phyloP scores from a whole-genome alignment of 2,797 vertebrate species.

The Mycteria americana region DNA sequence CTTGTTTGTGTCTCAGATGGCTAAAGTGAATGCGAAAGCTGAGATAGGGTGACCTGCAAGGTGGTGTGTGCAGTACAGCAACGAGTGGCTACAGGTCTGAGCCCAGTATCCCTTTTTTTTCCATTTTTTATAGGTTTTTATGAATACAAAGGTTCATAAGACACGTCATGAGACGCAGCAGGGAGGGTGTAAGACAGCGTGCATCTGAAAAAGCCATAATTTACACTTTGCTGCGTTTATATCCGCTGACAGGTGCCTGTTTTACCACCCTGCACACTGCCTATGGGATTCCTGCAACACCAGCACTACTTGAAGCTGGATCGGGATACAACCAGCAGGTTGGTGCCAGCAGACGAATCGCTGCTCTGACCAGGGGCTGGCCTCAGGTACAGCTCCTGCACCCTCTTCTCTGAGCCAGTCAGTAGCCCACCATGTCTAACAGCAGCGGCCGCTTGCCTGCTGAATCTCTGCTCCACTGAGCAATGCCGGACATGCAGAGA shows the following conservation, averaged over 20 bases:
- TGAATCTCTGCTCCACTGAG: slow-evolving; percentile 18
- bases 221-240: neutral
- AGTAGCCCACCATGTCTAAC: neutral
- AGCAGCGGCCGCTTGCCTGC: neutral
- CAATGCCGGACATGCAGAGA: neutral
- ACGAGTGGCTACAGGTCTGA: neutral
- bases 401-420: neutral
- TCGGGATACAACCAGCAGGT: neutral
- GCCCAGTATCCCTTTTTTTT: accelerated
- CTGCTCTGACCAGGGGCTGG: neutral
- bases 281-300: neutral
- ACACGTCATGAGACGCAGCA: neutral
- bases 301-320: neutral
- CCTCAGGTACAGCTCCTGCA: neutral
- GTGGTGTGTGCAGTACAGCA: neutral
- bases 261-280: neutral
- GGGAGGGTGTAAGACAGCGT: neutral
- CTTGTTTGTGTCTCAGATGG: neutral
- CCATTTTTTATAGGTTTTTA: neutral
- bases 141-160: neutral
- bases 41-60: neutral
- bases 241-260: neutral
- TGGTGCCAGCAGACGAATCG: neutral
- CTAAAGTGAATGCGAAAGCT: neutral
- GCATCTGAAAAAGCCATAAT: neutral